These are phyloP conservation scores for Rhagonycha fulva DNA, from an alignment of 2,888 invertebrate genomes.

Conservation along the genomic window DNA sequence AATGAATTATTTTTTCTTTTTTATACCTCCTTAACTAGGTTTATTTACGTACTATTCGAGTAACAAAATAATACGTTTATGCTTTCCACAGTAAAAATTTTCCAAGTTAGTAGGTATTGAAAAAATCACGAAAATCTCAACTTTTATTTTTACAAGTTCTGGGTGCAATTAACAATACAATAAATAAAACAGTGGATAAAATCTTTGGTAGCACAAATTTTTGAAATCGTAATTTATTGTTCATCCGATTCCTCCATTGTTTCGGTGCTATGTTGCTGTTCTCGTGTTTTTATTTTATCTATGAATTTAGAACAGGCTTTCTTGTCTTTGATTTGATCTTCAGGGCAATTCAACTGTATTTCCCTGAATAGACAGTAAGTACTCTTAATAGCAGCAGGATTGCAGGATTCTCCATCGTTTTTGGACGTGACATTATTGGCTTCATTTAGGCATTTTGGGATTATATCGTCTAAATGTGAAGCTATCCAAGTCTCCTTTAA, in stretches of 20 bases:
- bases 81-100: neutral
- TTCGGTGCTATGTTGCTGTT: constrained; percentile 8
- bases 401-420: constrained; percentile 43
- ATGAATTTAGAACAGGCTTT: constrained; percentile 47
- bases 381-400: constrained; percentile 47
- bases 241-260: neutral
- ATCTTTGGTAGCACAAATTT: neutral
- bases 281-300: constrained; percentile 45
- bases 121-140: neutral
- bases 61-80: neutral
- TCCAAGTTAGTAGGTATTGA: neutral
- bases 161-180: neutral
- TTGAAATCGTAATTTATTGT: neutral
- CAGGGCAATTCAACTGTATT: constrained; percentile 52
- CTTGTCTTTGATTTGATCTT: constrained; percentile 50
- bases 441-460: constrained; percentile 49
- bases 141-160: neutral
- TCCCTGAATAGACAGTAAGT: constrained; percentile 52
- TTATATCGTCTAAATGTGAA: constrained; percentile 44
- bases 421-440: constrained; percentile 34
- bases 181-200: neutral
- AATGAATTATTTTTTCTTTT: constrained; percentile 7
- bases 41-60: neutral
- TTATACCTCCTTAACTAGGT: neutral
- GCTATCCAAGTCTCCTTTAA: constrained; percentile 46